Evolutionary conservation across 2,113 vertebrate genomes (phyloP).

Genomic region (Nesoenas mayeri): DNA sequence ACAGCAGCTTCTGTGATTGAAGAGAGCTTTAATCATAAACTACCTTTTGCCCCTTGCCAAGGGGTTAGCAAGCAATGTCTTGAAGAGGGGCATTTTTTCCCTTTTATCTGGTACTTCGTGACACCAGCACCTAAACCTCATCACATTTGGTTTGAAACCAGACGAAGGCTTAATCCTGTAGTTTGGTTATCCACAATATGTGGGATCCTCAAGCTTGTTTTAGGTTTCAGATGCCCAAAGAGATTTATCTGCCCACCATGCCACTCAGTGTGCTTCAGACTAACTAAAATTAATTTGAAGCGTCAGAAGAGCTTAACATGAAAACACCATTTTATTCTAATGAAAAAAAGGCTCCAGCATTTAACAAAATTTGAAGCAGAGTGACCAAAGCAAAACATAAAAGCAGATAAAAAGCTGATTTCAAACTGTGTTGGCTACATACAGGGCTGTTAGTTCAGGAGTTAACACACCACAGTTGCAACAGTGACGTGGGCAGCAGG

Average conservation of each 20-base stretch:
- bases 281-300: not conserved
- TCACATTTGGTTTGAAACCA: not conserved
- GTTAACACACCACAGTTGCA: not conserved
- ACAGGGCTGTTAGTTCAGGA: not conserved
- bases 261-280: not conserved
- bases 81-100: not conserved
- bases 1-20: not conserved
- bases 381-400: not conserved
- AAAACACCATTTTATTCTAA: not conserved
- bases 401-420: not conserved
- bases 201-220: not conserved
- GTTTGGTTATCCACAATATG: not conserved
- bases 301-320: not conserved
- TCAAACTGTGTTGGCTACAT: not conserved
- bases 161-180: not conserved
- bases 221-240: not conserved
- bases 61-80: not conserved
- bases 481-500: fast-evolving
- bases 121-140: not conserved
- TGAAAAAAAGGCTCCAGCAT: not conserved
- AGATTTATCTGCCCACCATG: not conserved
- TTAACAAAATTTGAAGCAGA: not conserved
- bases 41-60: not conserved
- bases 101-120: not conserved
- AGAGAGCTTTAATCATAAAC: not conserved